Evolutionary conservation across 2,888 invertebrate species (phyloP).

Genomic region (Gibbula magus): DNA sequence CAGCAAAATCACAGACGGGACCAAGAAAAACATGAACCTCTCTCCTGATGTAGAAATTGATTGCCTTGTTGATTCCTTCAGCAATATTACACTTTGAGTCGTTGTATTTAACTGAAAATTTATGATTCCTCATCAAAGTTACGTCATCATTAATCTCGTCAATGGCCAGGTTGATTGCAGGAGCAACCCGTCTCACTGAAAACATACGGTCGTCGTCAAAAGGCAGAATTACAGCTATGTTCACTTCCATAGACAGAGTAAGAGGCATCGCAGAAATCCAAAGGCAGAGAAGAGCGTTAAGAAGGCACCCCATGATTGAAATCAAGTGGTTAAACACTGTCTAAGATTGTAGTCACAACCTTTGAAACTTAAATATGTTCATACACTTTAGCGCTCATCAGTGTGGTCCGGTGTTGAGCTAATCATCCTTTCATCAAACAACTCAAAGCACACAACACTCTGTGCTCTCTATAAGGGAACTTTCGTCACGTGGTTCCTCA

Average conservation of each 20-base stretch:
- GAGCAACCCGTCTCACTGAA: slow-evolving; percentile 62
- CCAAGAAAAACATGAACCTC: slow-evolving; percentile 69
- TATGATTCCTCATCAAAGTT: slow-evolving; percentile 32
- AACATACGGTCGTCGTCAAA: slow-evolving; percentile 52
- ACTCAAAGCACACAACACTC: neutral
- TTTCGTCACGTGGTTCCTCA: slow-evolving; percentile 5
- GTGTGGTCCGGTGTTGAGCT: neutral
- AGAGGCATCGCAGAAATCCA: neutral
- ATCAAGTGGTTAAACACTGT: neutral
- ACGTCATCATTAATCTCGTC: slow-evolving; percentile 44
- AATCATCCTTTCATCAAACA: slow-evolving; percentile 16
- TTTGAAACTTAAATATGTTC: neutral
- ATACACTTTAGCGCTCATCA: neutral
- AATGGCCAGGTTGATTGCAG: slow-evolving; percentile 70
- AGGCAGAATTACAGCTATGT: slow-evolving; percentile 64
- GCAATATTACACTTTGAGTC: slow-evolving; percentile 62
- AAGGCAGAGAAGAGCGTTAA: neutral
- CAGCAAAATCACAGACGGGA: slow-evolving; percentile 79
- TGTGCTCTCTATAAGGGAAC: neutral
- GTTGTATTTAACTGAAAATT: slow-evolving; percentile 71
- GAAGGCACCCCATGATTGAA: neutral
- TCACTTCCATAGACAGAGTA: slow-evolving; percentile 34
- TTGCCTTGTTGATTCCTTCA: slow-evolving; percentile 64
- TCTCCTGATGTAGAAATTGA: slow-evolving; percentile 58
- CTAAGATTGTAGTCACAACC: neutral